Evolutionary conservation across 1,140 invertebrate species (phyloP).

Genomic region (Leptinotarsa lineolata): DNA sequence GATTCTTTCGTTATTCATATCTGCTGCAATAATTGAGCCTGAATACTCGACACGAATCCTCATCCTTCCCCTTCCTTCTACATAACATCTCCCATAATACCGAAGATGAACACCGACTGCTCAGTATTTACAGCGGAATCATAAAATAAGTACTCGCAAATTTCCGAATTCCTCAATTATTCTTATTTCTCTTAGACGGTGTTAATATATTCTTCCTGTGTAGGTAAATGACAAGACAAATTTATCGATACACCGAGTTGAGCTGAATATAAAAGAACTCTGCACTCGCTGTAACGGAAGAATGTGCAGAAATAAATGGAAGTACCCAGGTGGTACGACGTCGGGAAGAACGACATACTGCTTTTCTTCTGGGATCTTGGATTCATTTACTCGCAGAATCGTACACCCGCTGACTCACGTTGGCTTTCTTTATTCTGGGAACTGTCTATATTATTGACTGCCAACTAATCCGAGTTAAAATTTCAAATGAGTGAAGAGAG

Average conservation of each 20-base stretch:
- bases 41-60: no score
- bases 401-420: slow-evolving; percentile 1
- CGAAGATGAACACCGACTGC: slow-evolving; percentile 5
- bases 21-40: no score
- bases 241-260: slow-evolving; percentile 38
- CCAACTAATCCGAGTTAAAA: no score
- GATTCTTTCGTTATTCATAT: no score
- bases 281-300: slow-evolving; percentile 31
- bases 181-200: slow-evolving; percentile 34
- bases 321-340: slow-evolving; percentile 38
- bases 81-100: background rate
- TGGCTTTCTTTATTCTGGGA: slow-evolving; percentile 3
- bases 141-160: slow-evolving; percentile 24
- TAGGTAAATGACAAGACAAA: slow-evolving; percentile 42
- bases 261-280: slow-evolving; percentile 26
- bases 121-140: slow-evolving; percentile 5
- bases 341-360: background rate
- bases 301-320: slow-evolving; percentile 41
- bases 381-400: background rate
- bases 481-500: no score
- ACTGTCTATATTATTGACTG: background rate
- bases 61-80: background rate
- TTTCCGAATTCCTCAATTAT: slow-evolving; percentile 42
- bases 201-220: slow-evolving; percentile 45
- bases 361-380: slow-evolving; percentile 4